Conservation (phyloP, 2,113 vertebrate genomes). For the Pantherophis guttatus region DNA sequence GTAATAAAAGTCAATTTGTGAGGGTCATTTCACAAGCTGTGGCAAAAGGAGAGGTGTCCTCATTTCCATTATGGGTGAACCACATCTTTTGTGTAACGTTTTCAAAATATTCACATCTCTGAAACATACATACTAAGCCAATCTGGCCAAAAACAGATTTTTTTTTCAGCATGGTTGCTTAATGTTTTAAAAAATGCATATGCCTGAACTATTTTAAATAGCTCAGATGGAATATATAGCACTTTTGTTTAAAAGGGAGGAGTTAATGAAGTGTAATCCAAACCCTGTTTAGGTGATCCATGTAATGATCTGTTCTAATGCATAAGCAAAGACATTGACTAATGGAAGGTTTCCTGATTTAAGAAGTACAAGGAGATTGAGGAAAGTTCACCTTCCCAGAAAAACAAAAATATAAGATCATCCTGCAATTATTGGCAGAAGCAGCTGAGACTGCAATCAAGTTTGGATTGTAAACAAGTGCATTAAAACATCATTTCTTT, state of each 20-base stretch:
- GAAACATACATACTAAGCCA: not conserved
- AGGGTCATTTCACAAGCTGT: not conserved
- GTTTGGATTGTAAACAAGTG: not conserved
- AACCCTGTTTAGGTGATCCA: not conserved
- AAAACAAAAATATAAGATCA: not conserved
- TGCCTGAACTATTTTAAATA: not conserved
- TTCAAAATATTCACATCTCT: not conserved
- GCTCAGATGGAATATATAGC: not conserved
- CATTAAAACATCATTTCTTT: not conserved
- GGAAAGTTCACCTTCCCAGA: not conserved
- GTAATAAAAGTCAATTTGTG: not conserved
- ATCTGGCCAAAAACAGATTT: not conserved
- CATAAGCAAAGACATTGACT: not conserved
- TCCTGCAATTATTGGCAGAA: not conserved
- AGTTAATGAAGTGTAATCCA: not conserved
- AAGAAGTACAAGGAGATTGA: not conserved
- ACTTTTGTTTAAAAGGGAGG: not conserved
- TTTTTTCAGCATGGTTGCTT: not conserved
- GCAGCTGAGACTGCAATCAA: not conserved
- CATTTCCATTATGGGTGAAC: not conserved
- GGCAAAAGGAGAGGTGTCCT: not conserved
- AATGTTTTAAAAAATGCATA: not conserved
- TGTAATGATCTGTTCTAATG: not conserved
- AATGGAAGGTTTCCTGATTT: not conserved
- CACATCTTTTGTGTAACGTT: not conserved